These are phyloP conservation scores for Thelohanellus kitauei DNA, from an alignment of 30 jellyfish, hydroid and myxozoan genomes.

Conservation along the genomic window DNA sequence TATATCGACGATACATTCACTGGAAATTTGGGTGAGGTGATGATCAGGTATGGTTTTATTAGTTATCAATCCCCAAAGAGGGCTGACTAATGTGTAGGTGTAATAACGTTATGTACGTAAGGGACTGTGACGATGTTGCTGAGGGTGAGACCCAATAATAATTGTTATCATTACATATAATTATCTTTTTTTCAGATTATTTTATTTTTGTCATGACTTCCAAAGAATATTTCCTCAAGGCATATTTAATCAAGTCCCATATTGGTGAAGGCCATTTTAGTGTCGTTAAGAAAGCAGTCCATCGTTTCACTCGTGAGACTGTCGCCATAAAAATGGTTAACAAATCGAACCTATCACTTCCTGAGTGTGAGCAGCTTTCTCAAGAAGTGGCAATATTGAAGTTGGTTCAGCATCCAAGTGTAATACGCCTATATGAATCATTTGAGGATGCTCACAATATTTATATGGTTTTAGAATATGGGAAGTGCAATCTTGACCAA, in stretches of 20 bases:
- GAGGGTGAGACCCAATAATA: slow-evolving; percentile 18
- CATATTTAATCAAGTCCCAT: too few relatives aligned
- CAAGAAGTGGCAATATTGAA: slow-evolving; percentile 67
- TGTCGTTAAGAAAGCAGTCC: slow-evolving; percentile 66
- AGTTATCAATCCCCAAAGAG: neutral
- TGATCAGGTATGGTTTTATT: slow-evolving; percentile 22
- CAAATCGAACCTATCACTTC: slow-evolving; percentile 43
- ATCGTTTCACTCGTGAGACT: slow-evolving; percentile 66
- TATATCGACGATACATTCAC: slow-evolving; percentile 40
- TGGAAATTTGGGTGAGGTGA: slow-evolving; percentile 81
- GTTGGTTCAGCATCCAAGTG: slow-evolving; percentile 81
- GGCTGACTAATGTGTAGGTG: slow-evolving; percentile 16
- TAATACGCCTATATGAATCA: slow-evolving; percentile 48
- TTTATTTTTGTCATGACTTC: too few relatives aligned
- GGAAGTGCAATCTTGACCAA: slow-evolving; percentile 86
- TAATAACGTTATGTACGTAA: slow-evolving; percentile 61
- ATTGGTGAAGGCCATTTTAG: slow-evolving; percentile 96
- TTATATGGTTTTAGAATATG: slow-evolving; percentile 56
- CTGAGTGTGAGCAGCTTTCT: slow-evolving; percentile 48
- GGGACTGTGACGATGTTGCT: slow-evolving; percentile 80
- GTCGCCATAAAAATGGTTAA: slow-evolving; percentile 87
- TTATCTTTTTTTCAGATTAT: too few relatives aligned
- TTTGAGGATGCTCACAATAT: slow-evolving; percentile 55
- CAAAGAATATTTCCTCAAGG: too few relatives aligned
- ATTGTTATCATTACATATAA: too few relatives aligned